A percentile compares a stretch with the other conserved stretches of the same genome.
phyloP scores from a whole-genome alignment of 2,797 vertebrate species.

The Chromobotia macracanthus region DNA sequence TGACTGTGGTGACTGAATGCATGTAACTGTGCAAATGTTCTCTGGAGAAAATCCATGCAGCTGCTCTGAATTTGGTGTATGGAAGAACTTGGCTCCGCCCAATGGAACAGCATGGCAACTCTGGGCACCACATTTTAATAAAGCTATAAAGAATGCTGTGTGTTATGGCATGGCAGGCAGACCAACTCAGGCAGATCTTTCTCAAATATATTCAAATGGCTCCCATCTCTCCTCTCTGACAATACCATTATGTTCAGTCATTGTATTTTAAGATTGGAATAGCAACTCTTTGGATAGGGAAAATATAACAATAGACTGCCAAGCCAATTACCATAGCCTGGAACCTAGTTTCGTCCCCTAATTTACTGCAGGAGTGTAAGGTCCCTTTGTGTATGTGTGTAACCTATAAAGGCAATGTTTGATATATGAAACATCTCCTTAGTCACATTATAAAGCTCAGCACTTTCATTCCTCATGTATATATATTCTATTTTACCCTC shows the following conservation, averaged over 20 bases:
- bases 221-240: constrained; percentile 64
- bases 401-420: constrained; percentile 60
- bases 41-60: constrained; percentile 8
- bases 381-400: constrained; percentile 54
- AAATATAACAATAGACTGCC: constrained; percentile 68
- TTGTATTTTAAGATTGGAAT: constrained; percentile 75
- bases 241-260: constrained; percentile 73
- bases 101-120: constrained; percentile 61
- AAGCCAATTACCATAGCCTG: constrained; percentile 68
- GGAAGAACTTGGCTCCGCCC: constrained; percentile 60
- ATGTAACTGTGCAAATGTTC: constrained; percentile 23
- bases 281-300: constrained; percentile 66
- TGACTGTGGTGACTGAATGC: background rate
- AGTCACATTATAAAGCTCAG: constrained; percentile 61
- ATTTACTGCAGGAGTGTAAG: constrained; percentile 63
- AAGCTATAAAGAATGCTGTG: constrained; percentile 68
- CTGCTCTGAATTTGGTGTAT: constrained; percentile 46
- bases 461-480: constrained; percentile 48
- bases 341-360: constrained; percentile 66
- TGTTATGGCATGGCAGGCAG: constrained; percentile 62
- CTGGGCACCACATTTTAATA: constrained; percentile 67
- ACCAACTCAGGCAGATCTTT: constrained; percentile 68
- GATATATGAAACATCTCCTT: constrained; percentile 67
- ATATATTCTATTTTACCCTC: constrained; percentile 20
- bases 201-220: constrained; percentile 65